phyloP scores from a whole-genome alignment of 2,797 vertebrate species.

The Rhynchotus rufescens region DNA sequence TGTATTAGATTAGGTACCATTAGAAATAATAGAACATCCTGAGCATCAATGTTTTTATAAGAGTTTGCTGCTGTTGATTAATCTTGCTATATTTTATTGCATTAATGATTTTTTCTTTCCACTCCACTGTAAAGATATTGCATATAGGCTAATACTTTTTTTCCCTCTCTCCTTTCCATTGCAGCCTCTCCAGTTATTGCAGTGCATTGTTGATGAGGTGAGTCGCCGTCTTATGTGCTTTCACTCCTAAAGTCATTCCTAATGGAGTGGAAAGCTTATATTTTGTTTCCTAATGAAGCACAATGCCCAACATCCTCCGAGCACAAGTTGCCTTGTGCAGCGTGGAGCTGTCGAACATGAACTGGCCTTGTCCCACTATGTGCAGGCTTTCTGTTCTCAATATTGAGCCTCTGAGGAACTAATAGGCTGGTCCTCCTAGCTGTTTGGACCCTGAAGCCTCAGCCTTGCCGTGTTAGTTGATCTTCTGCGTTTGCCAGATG shows the following conservation, averaged over 20 bases:
- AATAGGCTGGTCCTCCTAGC: slow-evolving; percentile 6
- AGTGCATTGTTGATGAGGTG: slow-evolving; percentile 99
- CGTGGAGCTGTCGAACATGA: slow-evolving; percentile 74
- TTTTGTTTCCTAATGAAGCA: slow-evolving; percentile 99
- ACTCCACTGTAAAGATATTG: slow-evolving; percentile 97
- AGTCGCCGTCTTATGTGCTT: slow-evolving; percentile 99
- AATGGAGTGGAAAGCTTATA: slow-evolving; percentile 99
- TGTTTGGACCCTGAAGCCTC: slow-evolving; percentile 17
- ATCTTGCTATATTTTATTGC: slow-evolving; percentile 99
- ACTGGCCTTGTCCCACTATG: slow-evolving; percentile 68
- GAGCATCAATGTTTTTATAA: slow-evolving; percentile 97
- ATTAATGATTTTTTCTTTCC: slow-evolving; percentile 98
- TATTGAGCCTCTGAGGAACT: not conserved
- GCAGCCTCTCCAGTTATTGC: slow-evolving; percentile 98
- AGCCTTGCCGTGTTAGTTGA: not conserved
- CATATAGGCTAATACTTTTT: slow-evolving; percentile 95
- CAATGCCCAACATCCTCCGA: slow-evolving; percentile 91
- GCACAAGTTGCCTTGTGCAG: slow-evolving; percentile 82
- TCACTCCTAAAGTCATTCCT: slow-evolving; percentile 99
- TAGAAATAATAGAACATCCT: slow-evolving; percentile 99
- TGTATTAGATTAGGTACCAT: slow-evolving; percentile 99
- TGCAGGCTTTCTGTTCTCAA: slow-evolving; percentile 15
- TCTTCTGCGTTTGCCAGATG: slow-evolving; percentile 50
- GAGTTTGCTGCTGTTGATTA: slow-evolving; percentile 99
- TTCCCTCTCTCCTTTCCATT: slow-evolving; percentile 77